These are phyloP conservation scores for Yponomeuta malinellus DNA, from an alignment of 2,888 invertebrate species.

Conservation along the genomic window DNA sequence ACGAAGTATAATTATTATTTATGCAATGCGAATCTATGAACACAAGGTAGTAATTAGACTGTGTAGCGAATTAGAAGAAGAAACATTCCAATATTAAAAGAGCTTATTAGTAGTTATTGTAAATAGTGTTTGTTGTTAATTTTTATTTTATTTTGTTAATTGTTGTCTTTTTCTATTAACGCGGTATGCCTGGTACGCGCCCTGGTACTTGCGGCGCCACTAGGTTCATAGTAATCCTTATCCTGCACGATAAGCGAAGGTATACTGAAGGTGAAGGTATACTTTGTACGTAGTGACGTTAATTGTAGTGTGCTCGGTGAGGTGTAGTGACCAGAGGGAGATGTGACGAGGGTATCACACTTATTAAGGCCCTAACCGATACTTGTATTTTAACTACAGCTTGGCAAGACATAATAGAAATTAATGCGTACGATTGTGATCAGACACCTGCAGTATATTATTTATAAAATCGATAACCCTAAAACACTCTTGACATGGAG, in stretches of 20 bases:
- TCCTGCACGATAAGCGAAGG: neutral
- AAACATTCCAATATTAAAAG: slow-evolving; percentile 57
- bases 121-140: slow-evolving; percentile 35
- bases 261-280: neutral
- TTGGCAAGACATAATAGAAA: too few relatives aligned
- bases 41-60: neutral
- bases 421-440: too few relatives aligned
- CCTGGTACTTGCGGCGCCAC: slow-evolving; percentile 1
- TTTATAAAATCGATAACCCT: too few relatives aligned
- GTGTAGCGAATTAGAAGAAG: slow-evolving; percentile 6
- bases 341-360: too few relatives aligned
- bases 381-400: too few relatives aligned
- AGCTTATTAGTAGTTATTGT: slow-evolving; percentile 51
- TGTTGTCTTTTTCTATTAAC: slow-evolving; percentile 21
- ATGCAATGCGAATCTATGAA: slow-evolving; percentile 16
- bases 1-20: neutral
- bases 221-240: neutral
- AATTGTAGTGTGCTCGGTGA: neutral
- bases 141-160: slow-evolving; percentile 22
- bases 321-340: neutral
- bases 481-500: too few relatives aligned
- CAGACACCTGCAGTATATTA: too few relatives aligned
- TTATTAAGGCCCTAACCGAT: too few relatives aligned
- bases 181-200: slow-evolving; percentile 14
- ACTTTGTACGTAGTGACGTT: neutral